Evolutionary conservation across 2,113 vertebrate genomes (phyloP), one percentile per base, ranked within the genome.

Genomic region (Podarcis raffonei): DNA sequence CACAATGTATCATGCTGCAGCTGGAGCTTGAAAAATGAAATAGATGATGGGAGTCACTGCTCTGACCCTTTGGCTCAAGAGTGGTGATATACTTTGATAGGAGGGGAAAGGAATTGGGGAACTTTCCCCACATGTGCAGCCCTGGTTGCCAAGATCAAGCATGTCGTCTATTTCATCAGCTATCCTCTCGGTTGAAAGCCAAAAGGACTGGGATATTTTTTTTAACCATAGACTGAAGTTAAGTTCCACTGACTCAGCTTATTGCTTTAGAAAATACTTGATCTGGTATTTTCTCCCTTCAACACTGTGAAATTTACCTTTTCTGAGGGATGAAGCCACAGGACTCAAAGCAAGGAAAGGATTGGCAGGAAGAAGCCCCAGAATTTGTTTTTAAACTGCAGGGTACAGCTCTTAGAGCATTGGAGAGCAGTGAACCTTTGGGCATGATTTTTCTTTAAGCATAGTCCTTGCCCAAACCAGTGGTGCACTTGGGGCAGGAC

Each of bases 51-150:
- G 27, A 83, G 22, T 18, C 80, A n/a, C 12, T 89, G 1, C 65
- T 77, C 62, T 88, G 65, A 88, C 39, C 87, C 78, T 87, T 88
- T 20, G 80, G 22, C 69, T 86, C 37, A 79, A 89, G 57, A 74
- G 30, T 68, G 88, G 42, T 0, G 4, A 86, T 75, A 79, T 53
- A 13, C 80, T 87, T 87, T 30, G 86, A 82, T 84, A 79, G 72
- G 39, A 79, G 20, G 1, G 66, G 53, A 6, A 83, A 68, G 53
- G 42, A 32, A 22, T 1, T 13, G 65, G 15, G 4, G 15, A 6
- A 71, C 57, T 77, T 39, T 62, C 25, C 15, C 59, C 62, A 15
- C 32, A 11, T 0, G 8, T 7, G 25, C 6, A 42, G 0, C 87
- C 18, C 3, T 72, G n/a, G 62, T 85, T 30, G 75, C 25, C 88